A percentile compares a stretch with the other conserved stretches of the same genome.
Evolutionary conservation across 2,888 invertebrate species (phyloP).

Genomic region (Morinoia aosen): DNA sequence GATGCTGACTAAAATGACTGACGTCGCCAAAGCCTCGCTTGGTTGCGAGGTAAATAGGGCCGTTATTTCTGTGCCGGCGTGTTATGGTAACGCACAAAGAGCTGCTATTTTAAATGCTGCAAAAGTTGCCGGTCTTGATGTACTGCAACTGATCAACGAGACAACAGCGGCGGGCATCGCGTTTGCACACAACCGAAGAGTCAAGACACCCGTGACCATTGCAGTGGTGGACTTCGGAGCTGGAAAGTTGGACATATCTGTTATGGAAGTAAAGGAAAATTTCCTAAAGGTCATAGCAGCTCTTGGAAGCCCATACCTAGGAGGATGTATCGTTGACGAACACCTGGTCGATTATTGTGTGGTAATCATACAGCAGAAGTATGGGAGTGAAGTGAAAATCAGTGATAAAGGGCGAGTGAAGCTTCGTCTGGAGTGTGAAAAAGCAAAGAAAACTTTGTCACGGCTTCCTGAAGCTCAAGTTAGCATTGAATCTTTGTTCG

Average conservation of each 20-base stretch:
- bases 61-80: too few species aligned
- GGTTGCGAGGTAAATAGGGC: background rate
- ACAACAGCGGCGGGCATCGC: too few species aligned
- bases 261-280: background rate
- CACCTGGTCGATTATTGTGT: background rate
- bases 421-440: background rate
- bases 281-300: background rate
- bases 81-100: too few species aligned
- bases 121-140: background rate
- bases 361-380: background rate
- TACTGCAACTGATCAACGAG: too few species aligned
- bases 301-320: background rate
- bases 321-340: background rate
- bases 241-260: background rate
- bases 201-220: background rate
- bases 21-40: too few species aligned
- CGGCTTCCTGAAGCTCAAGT: background rate
- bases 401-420: background rate
- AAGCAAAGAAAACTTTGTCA: background rate
- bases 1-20: too few species aligned
- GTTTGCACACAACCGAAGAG: too few species aligned
- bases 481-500: background rate
- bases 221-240: background rate
- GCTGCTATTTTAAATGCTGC: too few species aligned
- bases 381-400: background rate